Conservation (phyloP, 2,888 invertebrate species). For the Danaus chrysippus region DNA sequence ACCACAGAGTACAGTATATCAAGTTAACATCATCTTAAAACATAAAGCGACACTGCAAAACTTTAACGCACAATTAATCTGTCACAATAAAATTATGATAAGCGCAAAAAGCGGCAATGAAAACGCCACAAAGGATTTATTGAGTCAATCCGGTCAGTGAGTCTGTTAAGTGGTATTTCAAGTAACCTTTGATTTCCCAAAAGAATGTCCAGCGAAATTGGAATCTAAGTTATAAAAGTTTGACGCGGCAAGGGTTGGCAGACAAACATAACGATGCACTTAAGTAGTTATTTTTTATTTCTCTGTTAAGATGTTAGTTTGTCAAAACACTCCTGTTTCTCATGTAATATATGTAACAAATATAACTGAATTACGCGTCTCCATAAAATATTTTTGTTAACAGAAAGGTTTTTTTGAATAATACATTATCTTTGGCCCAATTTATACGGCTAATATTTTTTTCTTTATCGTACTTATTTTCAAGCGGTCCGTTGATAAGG, state of each 20-base stretch:
- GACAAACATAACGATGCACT: constrained; percentile 24
- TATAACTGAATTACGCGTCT: not conserved
- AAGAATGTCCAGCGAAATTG: constrained; percentile 32
- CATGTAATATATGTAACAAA: not conserved
- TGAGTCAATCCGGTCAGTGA: constrained; percentile 34
- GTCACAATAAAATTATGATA: constrained; percentile 29
- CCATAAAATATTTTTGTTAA: not conserved
- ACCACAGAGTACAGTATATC: not conserved
- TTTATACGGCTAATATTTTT: constrained; percentile 27
- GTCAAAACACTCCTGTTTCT: not conserved
- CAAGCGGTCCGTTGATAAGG: constrained; percentile 53
- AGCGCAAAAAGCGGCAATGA: constrained; percentile 32
- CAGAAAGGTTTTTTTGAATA: not conserved
- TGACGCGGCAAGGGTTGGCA: constrained; percentile 33
- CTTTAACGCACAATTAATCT: constrained; percentile 10
- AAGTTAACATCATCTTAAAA: constrained; percentile 8
- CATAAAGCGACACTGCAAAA: not conserved
- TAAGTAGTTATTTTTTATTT: constrained; percentile 16
- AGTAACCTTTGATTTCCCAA: constrained; percentile 36
- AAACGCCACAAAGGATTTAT: constrained; percentile 34
- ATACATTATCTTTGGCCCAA: constrained; percentile 12
- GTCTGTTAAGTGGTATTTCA: constrained; percentile 35
- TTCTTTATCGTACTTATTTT: constrained; percentile 37
- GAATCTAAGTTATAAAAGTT: constrained; percentile 30
- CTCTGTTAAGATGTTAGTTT: not conserved